phyloP scores from a whole-genome alignment of 2,113 vertebrate genomes.

The Ictidomys tridecemlineatus region DNA sequence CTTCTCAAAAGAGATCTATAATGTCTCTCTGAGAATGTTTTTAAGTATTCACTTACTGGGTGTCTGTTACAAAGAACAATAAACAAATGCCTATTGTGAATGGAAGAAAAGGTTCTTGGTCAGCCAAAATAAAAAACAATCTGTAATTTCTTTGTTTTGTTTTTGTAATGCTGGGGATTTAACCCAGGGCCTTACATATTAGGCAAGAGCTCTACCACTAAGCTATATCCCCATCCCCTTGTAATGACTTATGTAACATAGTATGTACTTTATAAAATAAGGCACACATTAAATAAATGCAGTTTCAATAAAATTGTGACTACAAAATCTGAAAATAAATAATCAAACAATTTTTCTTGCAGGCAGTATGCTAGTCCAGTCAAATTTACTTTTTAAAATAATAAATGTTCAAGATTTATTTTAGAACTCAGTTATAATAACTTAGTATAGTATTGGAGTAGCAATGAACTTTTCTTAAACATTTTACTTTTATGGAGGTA shows the following conservation, averaged over 20 bases:
- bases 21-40: conserved; percentile 4
- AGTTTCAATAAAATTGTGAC: conserved; percentile 1
- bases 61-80: background rate
- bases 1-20: background rate
- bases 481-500: background rate
- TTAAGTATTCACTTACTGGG: background rate
- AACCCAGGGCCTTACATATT: too few relatives aligned
- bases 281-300: background rate
- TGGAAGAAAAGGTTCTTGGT: conserved; percentile 12
- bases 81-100: background rate
- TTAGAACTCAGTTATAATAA: conserved; percentile 3
- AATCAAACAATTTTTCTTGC: conserved; percentile 50
- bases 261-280: background rate
- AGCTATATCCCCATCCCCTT: too few relatives aligned
- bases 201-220: too few relatives aligned
- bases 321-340: conserved; percentile 7
- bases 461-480: conserved; percentile 32
- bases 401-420: background rate
- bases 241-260: background rate
- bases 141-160: too few relatives aligned
- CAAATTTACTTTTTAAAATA: conserved; percentile 47
- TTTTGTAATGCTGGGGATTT: too few relatives aligned
- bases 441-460: background rate
- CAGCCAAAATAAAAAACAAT: background rate
- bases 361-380: background rate